A percentile compares a stretch with the other conserved stretches of the same genome.
These are phyloP conservation scores for Drosophila oshimai DNA, from an alignment of 1,140 invertebrate genomes.

Conservation along the genomic window DNA sequence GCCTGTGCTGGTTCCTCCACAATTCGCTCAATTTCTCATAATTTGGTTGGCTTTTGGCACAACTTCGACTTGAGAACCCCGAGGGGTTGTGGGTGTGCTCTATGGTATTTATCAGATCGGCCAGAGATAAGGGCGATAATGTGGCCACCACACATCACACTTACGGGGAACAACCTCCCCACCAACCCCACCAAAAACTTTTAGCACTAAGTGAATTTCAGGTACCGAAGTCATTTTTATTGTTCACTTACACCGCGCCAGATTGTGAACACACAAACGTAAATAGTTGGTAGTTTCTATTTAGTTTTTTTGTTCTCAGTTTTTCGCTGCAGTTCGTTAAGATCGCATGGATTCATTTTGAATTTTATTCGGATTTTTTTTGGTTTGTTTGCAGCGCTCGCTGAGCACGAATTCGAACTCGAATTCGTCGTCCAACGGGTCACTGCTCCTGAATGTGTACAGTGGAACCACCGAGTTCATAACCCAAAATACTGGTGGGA, in stretches of 20 bases:
- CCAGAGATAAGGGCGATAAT: conserved; percentile 58
- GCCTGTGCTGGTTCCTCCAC: not conserved
- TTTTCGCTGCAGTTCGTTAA: conserved; percentile 28
- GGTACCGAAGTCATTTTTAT: conserved; percentile 51
- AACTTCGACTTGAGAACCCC: not conserved
- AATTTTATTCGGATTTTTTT: not conserved
- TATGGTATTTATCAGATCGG: conserved; percentile 54
- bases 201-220: conserved; percentile 44
- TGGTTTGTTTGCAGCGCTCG: conserved; percentile 50
- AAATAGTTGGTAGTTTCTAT: conserved; percentile 35
- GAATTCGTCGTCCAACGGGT: conserved; percentile 68
- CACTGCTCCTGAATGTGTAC: conserved; percentile 62
- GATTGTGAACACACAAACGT: conserved; percentile 30
- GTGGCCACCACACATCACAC: conserved; percentile 33
- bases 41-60: conserved; percentile 1
- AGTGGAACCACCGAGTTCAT: conserved; percentile 64
- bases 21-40: conserved; percentile 14
- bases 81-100: conserved; percentile 1
- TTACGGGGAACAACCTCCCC: not conserved
- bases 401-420: conserved; percentile 59
- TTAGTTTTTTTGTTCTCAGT: conserved; percentile 10
- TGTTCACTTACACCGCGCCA: conserved; percentile 53
- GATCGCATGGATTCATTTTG: conserved; percentile 22
- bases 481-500: conserved; percentile 5
- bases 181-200: not conserved